Evolutionary conservation across 1,140 invertebrate genomes (phyloP).

Genomic region (Drosophila bocqueti): DNA sequence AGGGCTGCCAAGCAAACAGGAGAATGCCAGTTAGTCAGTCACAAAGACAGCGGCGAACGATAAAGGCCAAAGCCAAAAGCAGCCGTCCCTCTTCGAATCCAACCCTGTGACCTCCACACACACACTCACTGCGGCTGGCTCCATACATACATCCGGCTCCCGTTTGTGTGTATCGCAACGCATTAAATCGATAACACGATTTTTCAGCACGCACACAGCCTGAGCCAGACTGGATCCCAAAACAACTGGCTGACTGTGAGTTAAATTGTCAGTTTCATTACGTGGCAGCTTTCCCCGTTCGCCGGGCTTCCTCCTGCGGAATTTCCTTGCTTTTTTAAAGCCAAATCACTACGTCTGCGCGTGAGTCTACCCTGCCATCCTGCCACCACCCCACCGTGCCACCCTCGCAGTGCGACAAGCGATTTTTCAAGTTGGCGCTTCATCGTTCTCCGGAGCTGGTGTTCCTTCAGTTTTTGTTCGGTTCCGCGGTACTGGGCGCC

Average conservation of each 20-base stretch:
- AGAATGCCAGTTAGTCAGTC: slow-evolving; percentile 75
- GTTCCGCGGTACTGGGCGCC: slow-evolving; percentile 37
- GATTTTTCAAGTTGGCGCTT: slow-evolving; percentile 83
- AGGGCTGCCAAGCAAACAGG: slow-evolving; percentile 45
- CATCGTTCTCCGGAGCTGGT: slow-evolving; percentile 45
- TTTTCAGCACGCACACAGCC: slow-evolving; percentile 76
- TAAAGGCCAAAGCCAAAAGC: slow-evolving; percentile 46
- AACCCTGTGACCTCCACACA: slow-evolving; percentile 30
- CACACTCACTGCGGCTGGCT: slow-evolving; percentile 9
- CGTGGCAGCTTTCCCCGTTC: slow-evolving; percentile 61
- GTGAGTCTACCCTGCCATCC: slow-evolving; percentile 42
- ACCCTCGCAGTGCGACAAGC: slow-evolving; percentile 70
- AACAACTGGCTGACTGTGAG: slow-evolving; percentile 62
- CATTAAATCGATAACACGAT: slow-evolving; percentile 84
- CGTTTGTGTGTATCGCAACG: slow-evolving; percentile 45
- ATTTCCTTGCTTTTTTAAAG: slow-evolving; percentile 63
- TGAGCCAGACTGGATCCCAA: slow-evolving; percentile 34
- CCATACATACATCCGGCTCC: slow-evolving; percentile 2
- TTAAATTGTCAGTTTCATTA: slow-evolving; percentile 84
- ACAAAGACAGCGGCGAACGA: slow-evolving; percentile 59
- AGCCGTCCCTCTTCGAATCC: slow-evolving; percentile 18
- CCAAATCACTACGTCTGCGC: slow-evolving; percentile 81
- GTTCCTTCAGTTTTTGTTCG: slow-evolving; percentile 30
- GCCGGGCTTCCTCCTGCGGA: neutral
- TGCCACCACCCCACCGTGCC: slow-evolving; percentile 14